phyloP scores from a whole-genome alignment of 2,888 invertebrate species.

The Diplolepis rosae region DNA sequence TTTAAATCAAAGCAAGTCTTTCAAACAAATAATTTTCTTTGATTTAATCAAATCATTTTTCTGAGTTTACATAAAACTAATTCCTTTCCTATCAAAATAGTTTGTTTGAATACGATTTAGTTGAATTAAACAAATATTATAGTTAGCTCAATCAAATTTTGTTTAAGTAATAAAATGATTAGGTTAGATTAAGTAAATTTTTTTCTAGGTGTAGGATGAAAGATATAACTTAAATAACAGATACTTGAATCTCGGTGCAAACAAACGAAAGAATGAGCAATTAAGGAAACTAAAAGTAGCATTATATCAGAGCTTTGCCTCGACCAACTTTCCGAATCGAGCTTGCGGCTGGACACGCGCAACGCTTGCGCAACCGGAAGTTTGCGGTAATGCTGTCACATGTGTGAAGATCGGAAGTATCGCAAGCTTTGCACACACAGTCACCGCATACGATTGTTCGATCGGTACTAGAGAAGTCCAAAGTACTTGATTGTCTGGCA shows the following conservation, averaged over 20 bases:
- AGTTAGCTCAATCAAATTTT: too few relatives aligned
- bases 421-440: constrained; percentile 11
- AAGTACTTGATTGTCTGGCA: constrained; percentile 71
- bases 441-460: constrained; percentile 11
- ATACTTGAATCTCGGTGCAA: constrained; percentile 29
- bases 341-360: constrained; percentile 1
- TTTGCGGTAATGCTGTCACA: neutral
- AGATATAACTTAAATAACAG: constrained; percentile 30
- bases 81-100: too few relatives aligned
- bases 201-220: neutral
- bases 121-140: too few relatives aligned
- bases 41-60: too few relatives aligned
- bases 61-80: too few relatives aligned
- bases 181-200: too few relatives aligned
- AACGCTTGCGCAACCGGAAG: constrained; percentile 22
- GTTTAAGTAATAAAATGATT: too few relatives aligned
- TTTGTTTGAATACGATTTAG: too few relatives aligned
- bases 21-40: too few relatives aligned
- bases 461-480: constrained; percentile 34
- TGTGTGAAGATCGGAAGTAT: neutral
- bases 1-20: too few relatives aligned
- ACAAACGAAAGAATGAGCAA: constrained; percentile 43
- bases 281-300: constrained; percentile 31
- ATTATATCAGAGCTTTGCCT: constrained; percentile 21
- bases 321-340: constrained; percentile 24